Evolutionary conservation across 1,140 invertebrate species (phyloP), one percentile per base, ranked within the genome.

Genomic region (Aethina tumida): DNA sequence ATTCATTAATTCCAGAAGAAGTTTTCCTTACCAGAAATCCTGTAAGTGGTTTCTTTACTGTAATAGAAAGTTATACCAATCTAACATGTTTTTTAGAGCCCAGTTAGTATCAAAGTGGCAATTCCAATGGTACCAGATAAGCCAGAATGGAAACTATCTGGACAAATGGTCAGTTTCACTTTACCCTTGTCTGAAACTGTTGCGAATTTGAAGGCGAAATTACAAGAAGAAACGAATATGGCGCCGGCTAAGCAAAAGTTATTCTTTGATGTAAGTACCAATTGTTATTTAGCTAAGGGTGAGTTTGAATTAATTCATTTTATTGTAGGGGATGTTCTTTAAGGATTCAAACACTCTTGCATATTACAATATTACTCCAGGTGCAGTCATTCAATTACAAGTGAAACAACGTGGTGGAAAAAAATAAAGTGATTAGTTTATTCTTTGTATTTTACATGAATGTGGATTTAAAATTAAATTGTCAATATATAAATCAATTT

Each of bases 171-270:
- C 29, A 74, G 70, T 12, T 71, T 95, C 15, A 81, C 79, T 2
- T 57, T 98, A 45, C 77, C 87, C 22, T 66, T 92, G 4, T 76
- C 74, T 4, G 88, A 97, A 46, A 73, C 75, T 1, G 79, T 96
- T 2, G 75, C 85, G 19, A 80, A 80, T 13, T 73, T 99, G 30
- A 99, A 98, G 65, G 77, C 79, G 2, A 82, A 86, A 55, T 74
- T 98, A 38, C 84, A 92, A 55, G 87, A 97, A 50, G 71, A 81
- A 50, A 84, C 84, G 35, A 84, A 83, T 24, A 86, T 99, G 77
- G 91, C 93, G n/a, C 87, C 84, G 28, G 90, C 91, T 34, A 99
- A 99, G 67, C 95, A 98, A 64, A 99, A 99, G 64, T 65, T 97
- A 8, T 81, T 91, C 46, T 82, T 81, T 57, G 89, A 94, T 64